Percentiles rank a stretch among this genome's conserved stretches.
Conservation (phyloP, 2,113 vertebrate genomes). For the Sphyrna mokarran region DNA sequence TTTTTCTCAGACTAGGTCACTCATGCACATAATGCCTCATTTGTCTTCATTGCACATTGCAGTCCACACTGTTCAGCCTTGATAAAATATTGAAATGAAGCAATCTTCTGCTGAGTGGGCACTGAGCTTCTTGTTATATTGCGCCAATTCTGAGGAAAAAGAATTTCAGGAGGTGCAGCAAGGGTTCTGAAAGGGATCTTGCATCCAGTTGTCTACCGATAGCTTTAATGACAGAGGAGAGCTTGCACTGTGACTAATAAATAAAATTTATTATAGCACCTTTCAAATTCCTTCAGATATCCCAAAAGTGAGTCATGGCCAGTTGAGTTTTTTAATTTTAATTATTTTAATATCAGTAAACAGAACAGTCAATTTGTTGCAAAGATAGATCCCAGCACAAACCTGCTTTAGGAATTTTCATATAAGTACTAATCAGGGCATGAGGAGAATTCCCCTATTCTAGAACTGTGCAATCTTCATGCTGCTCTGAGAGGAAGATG, state of each 20-base stretch:
- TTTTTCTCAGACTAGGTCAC: slow-evolving; percentile 23
- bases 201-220: not conserved
- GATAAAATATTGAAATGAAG: not conserved
- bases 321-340: not conserved
- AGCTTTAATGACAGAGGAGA: not conserved
- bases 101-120: not conserved
- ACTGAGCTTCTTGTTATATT: not conserved
- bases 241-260: not conserved
- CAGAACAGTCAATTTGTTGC: not conserved
- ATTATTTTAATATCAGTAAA: not conserved
- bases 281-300: not conserved
- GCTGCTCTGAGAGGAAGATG: not conserved
- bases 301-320: not conserved
- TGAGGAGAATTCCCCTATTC: not conserved
- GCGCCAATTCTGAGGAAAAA: not conserved
- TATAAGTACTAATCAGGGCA: not conserved
- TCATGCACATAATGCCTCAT: not conserved
- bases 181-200: not conserved
- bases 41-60: not conserved
- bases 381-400: not conserved
- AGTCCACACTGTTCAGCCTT: not conserved
- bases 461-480: not conserved
- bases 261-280: not conserved
- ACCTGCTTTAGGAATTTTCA: not conserved
- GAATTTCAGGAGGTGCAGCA: not conserved